phyloP scores from a whole-genome alignment of 2,888 invertebrate species.

The Callimorpha dominula region DNA sequence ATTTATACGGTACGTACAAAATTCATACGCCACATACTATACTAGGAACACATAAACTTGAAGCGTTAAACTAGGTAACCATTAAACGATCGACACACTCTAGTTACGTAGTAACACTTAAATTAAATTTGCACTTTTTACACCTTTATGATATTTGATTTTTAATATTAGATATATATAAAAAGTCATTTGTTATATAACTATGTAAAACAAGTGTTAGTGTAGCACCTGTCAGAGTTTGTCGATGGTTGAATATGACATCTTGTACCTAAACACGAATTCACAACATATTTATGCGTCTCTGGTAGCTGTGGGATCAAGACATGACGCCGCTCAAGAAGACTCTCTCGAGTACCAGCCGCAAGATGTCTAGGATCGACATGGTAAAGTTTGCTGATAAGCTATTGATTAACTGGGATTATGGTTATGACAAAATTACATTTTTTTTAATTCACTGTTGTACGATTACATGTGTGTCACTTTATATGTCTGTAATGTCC shows the following conservation, averaged over 20 bases:
- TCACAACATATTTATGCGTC: constrained; percentile 65
- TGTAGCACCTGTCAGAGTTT: not conserved
- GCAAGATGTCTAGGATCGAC: constrained; percentile 94
- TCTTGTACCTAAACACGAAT: constrained; percentile 48
- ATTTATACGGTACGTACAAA: not conserved
- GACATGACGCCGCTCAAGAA: constrained; percentile 95
- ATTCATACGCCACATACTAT: constrained; percentile 1
- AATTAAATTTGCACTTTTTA: too few species aligned
- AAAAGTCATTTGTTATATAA: too few species aligned
- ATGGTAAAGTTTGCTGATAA: constrained; percentile 88
- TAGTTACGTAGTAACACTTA: too few species aligned
- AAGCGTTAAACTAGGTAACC: constrained; percentile 22
- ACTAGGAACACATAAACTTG: constrained; percentile 53
- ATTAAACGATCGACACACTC: constrained; percentile 4
- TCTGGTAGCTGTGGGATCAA: constrained; percentile 93
- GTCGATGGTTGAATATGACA: constrained; percentile 8
- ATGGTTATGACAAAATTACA: constrained; percentile 27
- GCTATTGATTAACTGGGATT: constrained; percentile 26
- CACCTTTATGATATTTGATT: too few species aligned
- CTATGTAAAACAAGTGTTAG: not conserved
- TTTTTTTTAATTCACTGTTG: not conserved
- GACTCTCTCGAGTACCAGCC: constrained; percentile 91
- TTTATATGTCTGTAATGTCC: not conserved
- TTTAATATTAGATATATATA: too few species aligned
- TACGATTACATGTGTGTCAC: not conserved